Percentiles rank a stretch among this genome's conserved stretches.
Conservation (phyloP, 2,113 vertebrate genomes). For the Murina feae region DNA sequence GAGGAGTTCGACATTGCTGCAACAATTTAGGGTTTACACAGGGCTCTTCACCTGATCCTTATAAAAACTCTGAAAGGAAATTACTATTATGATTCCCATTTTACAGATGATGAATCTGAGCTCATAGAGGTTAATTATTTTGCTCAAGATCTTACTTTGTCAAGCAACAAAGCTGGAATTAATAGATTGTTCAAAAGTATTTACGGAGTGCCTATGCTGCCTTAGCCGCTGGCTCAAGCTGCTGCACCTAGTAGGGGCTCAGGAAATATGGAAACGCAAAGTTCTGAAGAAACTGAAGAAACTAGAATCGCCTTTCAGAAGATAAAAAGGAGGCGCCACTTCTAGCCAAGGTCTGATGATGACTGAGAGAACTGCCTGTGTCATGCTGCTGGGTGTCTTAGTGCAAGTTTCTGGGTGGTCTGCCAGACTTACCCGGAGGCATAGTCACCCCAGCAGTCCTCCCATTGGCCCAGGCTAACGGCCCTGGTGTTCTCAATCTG, state of each 20-base stretch:
- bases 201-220: background rate
- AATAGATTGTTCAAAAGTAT: background rate
- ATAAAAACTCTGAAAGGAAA: background rate
- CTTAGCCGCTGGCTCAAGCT: background rate
- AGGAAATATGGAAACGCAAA: background rate
- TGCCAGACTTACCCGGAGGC: background rate
- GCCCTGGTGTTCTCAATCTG: background rate
- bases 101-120: background rate
- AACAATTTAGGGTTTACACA: background rate
- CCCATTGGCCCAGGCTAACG: background rate
- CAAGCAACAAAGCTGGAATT: background rate
- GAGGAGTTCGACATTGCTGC: background rate
- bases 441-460: background rate
- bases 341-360: no score
- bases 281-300: background rate
- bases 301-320: background rate
- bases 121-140: conserved; percentile 11
- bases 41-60: background rate
- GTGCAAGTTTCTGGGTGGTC: conserved; percentile 23
- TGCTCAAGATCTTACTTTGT: background rate
- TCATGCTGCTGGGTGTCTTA: background rate
- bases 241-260: background rate
- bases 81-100: background rate
- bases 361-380: background rate
- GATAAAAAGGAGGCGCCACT: background rate